Percentiles rank a stretch among this genome's conserved stretches.
Conservation (phyloP, 2,888 invertebrate species). For the Chorisops tibialis region DNA sequence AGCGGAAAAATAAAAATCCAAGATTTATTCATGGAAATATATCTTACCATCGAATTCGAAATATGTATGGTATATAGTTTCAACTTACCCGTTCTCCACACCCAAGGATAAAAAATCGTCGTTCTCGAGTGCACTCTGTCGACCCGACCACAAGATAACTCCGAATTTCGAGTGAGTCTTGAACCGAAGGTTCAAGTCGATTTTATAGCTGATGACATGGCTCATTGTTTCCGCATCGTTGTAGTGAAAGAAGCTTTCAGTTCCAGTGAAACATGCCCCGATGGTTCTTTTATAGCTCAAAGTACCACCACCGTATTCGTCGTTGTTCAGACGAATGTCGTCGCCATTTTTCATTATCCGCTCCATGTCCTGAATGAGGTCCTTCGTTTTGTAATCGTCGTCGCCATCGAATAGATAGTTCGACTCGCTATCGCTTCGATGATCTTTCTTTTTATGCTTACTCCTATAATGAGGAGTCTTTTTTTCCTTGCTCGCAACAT, state of each 20-base stretch:
- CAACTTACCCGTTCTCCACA: slow-evolving; percentile 64
- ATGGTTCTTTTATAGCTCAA: slow-evolving; percentile 46
- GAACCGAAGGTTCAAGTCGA: slow-evolving; percentile 86
- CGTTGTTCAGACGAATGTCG: slow-evolving; percentile 33
- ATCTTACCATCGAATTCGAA: background rate
- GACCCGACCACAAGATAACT: slow-evolving; percentile 81
- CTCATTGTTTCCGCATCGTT: slow-evolving; percentile 83
- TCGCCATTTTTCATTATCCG: slow-evolving; percentile 50
- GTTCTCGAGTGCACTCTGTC: slow-evolving; percentile 58
- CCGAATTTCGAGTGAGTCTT: slow-evolving; percentile 69
- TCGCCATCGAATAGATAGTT: slow-evolving; percentile 30
- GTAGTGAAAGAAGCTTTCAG: slow-evolving; percentile 82
- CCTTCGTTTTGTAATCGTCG: slow-evolving; percentile 48
- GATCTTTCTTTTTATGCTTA: slow-evolving; percentile 17
- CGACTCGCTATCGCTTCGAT: slow-evolving; percentile 19
- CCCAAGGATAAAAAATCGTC: slow-evolving; percentile 83
- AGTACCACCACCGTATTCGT: slow-evolving; percentile 34
- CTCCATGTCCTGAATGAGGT: slow-evolving; percentile 49
- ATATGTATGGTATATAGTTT: too few species aligned
- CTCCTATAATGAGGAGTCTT: slow-evolving; percentile 10
- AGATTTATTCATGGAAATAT: background rate
- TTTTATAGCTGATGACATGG: slow-evolving; percentile 76
- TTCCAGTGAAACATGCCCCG: slow-evolving; percentile 76
- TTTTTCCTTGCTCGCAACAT: background rate
- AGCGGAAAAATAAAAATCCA: background rate